Conservation (phyloP, 2,113 vertebrate species). For the Ciconia stormi region DNA sequence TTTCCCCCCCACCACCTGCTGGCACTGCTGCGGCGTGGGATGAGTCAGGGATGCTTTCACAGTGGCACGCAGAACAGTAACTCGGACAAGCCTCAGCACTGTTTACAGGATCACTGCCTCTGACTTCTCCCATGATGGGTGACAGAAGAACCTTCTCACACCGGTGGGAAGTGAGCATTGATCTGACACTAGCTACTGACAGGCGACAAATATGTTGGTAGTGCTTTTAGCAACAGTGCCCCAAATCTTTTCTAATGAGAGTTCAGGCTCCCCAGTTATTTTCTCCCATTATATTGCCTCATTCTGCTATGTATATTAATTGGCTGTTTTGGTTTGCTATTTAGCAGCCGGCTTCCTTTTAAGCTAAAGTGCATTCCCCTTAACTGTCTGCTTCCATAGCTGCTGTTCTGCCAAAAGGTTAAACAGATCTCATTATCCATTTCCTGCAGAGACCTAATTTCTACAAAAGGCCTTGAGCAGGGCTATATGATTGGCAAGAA, state of each 20-base stretch:
- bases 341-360: not conserved
- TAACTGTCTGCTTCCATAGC: not conserved
- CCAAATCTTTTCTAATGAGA: not conserved
- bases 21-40: rapidly evolving
- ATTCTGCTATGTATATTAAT: not conserved
- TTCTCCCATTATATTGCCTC: not conserved
- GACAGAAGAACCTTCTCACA: not conserved
- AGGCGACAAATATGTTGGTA: not conserved
- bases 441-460: slow-evolving; percentile 19
- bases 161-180: rapidly evolving
- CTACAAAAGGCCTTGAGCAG: not conserved
- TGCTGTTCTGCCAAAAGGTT: not conserved
- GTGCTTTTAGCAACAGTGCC: not conserved
- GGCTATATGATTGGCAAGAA: not conserved
- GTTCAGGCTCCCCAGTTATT: not conserved
- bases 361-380: not conserved
- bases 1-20: not conserved
- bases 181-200: not conserved
- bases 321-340: not conserved
- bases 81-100: not conserved
- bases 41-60: not conserved
- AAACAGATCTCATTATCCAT: slow-evolving; percentile 26
- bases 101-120: not conserved
- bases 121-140: not conserved
- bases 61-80: not conserved